Evolutionary conservation across 2,888 invertebrate species (phyloP).

Genomic region (Eucera pruinosa): DNA sequence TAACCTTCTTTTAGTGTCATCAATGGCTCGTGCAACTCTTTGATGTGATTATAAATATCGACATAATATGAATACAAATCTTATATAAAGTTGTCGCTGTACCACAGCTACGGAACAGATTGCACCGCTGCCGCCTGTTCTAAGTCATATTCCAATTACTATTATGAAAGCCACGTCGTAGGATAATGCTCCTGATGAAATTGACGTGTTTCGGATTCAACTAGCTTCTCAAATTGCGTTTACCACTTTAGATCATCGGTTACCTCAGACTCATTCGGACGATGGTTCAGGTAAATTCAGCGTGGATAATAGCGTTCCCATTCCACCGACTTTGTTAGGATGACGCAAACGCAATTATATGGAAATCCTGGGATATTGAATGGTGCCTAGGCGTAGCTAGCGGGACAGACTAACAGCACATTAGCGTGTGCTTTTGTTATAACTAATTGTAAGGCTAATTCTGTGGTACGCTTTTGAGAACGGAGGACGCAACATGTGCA

Average conservation of each 20-base stretch:
- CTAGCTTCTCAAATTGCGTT: neutral
- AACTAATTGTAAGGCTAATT: slow-evolving; percentile 43
- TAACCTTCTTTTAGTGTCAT: too few relatives aligned
- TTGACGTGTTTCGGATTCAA: slow-evolving; percentile 34
- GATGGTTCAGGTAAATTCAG: slow-evolving; percentile 56
- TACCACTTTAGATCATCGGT: slow-evolving; percentile 20
- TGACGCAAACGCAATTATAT: slow-evolving; percentile 80
- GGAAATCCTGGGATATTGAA: slow-evolving; percentile 53
- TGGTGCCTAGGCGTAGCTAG: neutral
- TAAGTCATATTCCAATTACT: slow-evolving; percentile 78
- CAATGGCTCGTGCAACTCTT: too few relatives aligned
- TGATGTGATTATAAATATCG: too few relatives aligned
- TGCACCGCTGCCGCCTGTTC: slow-evolving; percentile 66
- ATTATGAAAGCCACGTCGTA: slow-evolving; percentile 76
- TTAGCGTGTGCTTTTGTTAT: slow-evolving; percentile 39
- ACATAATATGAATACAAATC: too few relatives aligned
- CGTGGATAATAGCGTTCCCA: slow-evolving; percentile 71
- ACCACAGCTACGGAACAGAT: too few relatives aligned
- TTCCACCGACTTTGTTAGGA: slow-evolving; percentile 67
- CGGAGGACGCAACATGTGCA: neutral
- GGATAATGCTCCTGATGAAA: slow-evolving; percentile 69
- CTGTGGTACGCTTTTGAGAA: neutral
- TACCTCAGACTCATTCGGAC: slow-evolving; percentile 53
- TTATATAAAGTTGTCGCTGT: too few relatives aligned
- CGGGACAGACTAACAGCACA: slow-evolving; percentile 9